Conservation (phyloP, 2,113 vertebrate species). For the Oenanthe oenanthe region DNA sequence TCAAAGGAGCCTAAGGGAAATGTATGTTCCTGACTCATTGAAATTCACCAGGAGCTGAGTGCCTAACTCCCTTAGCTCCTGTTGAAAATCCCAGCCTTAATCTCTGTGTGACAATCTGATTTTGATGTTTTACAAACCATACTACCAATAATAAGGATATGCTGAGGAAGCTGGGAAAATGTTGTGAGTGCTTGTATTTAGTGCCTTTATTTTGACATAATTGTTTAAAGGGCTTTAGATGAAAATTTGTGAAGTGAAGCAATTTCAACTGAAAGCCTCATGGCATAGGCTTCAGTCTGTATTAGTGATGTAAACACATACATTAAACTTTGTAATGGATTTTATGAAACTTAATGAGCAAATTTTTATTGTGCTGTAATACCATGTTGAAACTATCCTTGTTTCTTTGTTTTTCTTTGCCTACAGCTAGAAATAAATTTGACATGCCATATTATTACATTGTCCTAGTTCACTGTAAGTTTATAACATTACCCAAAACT, state of each 20-base stretch:
- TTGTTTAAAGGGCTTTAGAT: slow-evolving; percentile 38
- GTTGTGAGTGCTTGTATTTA: not conserved
- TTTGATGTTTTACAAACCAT: slow-evolving; percentile 54
- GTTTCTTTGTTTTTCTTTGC: slow-evolving; percentile 49
- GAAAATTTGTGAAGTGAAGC: slow-evolving; percentile 52
- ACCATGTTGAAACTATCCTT: not conserved
- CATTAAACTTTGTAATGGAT: slow-evolving; percentile 57
- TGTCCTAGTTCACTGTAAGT: slow-evolving; percentile 34
- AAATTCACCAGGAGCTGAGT: slow-evolving; percentile 38
- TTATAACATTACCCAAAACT: slow-evolving; percentile 32
- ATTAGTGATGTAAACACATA: slow-evolving; percentile 34
- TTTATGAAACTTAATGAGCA: slow-evolving; percentile 64
- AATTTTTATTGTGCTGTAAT: slow-evolving; percentile 37
- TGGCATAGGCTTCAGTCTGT: slow-evolving; percentile 2
- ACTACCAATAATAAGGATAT: slow-evolving; percentile 13
- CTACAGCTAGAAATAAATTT: slow-evolving; percentile 62
- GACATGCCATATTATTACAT: slow-evolving; percentile 43
- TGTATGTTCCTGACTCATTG: slow-evolving; percentile 32
- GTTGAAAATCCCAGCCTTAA: slow-evolving; percentile 50
- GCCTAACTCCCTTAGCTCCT: slow-evolving; percentile 58
- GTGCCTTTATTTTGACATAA: slow-evolving; percentile 46
- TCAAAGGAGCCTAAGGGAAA: slow-evolving; percentile 49
- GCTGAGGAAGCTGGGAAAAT: not conserved
- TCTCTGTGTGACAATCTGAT: slow-evolving; percentile 54
- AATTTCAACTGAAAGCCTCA: slow-evolving; percentile 31